These are phyloP conservation scores for Hypothenemus hampei DNA, from an alignment of 1,140 invertebrate genomes.

Conservation along the genomic window DNA sequence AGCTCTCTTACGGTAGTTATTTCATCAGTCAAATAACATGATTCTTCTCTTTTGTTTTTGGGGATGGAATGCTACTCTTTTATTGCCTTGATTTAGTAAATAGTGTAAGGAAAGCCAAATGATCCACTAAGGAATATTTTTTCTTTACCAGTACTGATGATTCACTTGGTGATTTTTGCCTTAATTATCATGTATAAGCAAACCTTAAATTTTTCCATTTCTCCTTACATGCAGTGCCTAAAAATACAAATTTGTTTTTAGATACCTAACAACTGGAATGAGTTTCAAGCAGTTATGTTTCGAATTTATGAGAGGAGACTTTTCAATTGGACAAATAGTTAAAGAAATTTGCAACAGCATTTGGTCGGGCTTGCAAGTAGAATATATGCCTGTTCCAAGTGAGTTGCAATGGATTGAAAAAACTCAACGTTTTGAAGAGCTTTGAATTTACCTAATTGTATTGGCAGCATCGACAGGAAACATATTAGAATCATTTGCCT, in stretches of 20 bases:
- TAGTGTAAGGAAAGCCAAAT: slow-evolving; percentile 6
- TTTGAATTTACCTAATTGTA: slow-evolving; percentile 38
- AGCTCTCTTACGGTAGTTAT: slow-evolving; percentile 10
- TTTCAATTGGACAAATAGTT: slow-evolving; percentile 20
- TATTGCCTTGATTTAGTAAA: slow-evolving; percentile 17
- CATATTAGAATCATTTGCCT: slow-evolving; percentile 38
- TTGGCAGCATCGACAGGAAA: slow-evolving; percentile 46
- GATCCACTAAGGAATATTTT: slow-evolving; percentile 21
- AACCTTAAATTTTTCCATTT: slow-evolving; percentile 18
- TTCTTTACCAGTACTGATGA: slow-evolving; percentile 14
- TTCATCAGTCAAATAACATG: slow-evolving; percentile 7
- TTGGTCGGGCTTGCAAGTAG: slow-evolving; percentile 13
- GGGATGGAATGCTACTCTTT: slow-evolving; percentile 16
- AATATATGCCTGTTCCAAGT: slow-evolving; percentile 21
- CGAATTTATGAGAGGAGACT: slow-evolving; percentile 20
- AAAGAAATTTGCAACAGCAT: slow-evolving; percentile 17
- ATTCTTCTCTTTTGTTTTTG: slow-evolving; percentile 17
- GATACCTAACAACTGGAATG: slow-evolving; percentile 17
- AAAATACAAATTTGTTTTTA: slow-evolving; percentile 16
- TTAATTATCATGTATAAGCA: slow-evolving; percentile 8
- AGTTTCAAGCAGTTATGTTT: slow-evolving; percentile 18
- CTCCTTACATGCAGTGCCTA: slow-evolving; percentile 9
- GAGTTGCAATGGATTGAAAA: slow-evolving; percentile 21
- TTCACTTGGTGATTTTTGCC: slow-evolving; percentile 21
- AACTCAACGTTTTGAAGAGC: slow-evolving; percentile 20